Evolutionary conservation across 2,113 vertebrate species (phyloP), one percentile per base, ranked within the genome.

Genomic region (Drymodes brunneopygia): DNA sequence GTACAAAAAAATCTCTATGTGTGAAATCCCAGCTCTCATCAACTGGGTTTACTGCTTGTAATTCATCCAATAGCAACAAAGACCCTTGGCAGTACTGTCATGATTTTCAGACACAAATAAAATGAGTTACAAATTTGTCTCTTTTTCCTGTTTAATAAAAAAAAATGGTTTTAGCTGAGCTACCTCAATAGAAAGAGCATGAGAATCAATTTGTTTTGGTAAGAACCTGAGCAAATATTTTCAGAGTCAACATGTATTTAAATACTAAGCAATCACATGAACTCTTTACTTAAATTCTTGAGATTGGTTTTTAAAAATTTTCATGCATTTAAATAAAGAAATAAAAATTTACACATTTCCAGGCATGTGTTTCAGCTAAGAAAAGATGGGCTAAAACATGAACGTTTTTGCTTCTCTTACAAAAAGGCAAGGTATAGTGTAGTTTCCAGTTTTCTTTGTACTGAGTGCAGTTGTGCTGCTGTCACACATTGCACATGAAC

Each of bases 61-160:
- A 65, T 0, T 2, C 56, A 64, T 48, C 53, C 45, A 50, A 6
- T n/a, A 83, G 60, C 57, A 84, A 36, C 65, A 65, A 75, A 69
- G 44, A 48, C 61, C 53, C 50, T 36, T 60, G 65, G 77, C 65
- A 69, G 36, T 47, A 48, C 70, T 89, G 81, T 77, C 54, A n/a
- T 86, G 40, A 48, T 50, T 94, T 94, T 81, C 81, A 86, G 75
- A 77, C 38, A 73, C 25, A 85, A 96, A 94, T 96, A 93, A 85
- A 87, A 85, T 61, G 31, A 87, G 73, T 72, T 95, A 72, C 21
- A 84, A 81, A 84, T 90, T 56, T 44, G 78, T 90, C 84, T 96
- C 29, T 69, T 72, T 65, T 50, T 66, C 38, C 40, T 93, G 79
- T 83, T 81, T 54, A 81, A 67, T 48, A 29, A 24, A 57, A 70